phyloP scores from a whole-genome alignment of 2,797 vertebrate genomes.

The Sebastes itinus region DNA sequence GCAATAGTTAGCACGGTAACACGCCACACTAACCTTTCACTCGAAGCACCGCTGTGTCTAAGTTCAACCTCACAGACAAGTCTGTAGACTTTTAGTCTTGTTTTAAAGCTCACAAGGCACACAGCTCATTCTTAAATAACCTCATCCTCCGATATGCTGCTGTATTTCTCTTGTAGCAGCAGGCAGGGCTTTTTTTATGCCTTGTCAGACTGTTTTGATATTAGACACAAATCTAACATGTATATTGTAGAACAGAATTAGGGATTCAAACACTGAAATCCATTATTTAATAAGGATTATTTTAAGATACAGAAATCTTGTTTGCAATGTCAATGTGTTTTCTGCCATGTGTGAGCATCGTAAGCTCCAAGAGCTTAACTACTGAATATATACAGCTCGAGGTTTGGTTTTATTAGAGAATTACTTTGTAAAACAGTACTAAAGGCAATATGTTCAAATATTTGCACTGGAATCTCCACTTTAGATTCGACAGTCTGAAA shows the following conservation, averaged over 20 bases:
- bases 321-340: constrained; percentile 8
- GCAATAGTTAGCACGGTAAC: neutral
- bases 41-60: neutral
- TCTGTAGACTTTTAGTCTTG: neutral
- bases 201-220: neutral
- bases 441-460: neutral
- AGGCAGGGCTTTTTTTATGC: neutral
- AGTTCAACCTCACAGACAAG: neutral
- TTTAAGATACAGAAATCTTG: constrained; percentile 3
- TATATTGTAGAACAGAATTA: neutral
- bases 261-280: constrained; percentile 9
- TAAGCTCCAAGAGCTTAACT: neutral
- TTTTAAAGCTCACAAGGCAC: neutral
- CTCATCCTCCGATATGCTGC: neutral
- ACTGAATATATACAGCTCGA: neutral
- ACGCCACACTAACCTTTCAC: neutral
- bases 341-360: neutral
- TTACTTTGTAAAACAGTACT: neutral
- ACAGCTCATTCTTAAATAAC: neutral
- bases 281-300: constrained; percentile 13
- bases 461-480: neutral
- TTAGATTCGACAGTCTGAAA: neutral
- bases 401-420: neutral
- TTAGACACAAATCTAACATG: neutral
- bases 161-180: constrained; percentile 1